A percentile compares a stretch with the other conserved stretches of the same genome.
These are phyloP conservation scores for Lethenteron camtschaticum DNA, from an alignment of 2,113 vertebrate species.

Conservation along the genomic window DNA sequence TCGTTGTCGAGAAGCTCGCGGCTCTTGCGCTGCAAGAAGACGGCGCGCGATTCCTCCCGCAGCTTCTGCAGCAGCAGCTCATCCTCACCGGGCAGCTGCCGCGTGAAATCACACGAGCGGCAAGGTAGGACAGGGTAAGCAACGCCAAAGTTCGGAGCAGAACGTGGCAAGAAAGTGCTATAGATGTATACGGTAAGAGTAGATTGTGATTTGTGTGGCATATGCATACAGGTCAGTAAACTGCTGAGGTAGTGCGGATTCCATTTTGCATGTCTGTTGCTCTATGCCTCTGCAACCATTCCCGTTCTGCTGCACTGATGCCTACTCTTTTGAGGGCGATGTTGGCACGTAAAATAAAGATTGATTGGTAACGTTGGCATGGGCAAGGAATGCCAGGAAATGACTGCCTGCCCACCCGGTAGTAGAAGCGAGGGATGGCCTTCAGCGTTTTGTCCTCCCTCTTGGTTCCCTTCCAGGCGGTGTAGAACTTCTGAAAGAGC, in stretches of 20 bases:
- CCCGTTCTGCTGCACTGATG: too few species aligned
- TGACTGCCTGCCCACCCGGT: constrained; percentile 35
- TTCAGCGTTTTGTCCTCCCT: constrained; percentile 33
- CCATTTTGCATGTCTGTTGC: too few species aligned
- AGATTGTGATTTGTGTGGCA: background rate
- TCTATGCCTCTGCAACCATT: too few species aligned
- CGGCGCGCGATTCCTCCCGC: constrained; percentile 84
- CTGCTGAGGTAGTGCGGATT: background rate
- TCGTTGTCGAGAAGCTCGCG: constrained; percentile 86
- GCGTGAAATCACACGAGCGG: background rate
- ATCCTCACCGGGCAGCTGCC: constrained; percentile 78
- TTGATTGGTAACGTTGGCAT: too few species aligned
- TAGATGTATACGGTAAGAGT: background rate
- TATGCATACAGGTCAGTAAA: background rate
- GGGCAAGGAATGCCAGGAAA: too few species aligned
- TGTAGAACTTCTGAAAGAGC: constrained; percentile 67
- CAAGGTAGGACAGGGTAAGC: background rate
- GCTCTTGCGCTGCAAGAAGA: constrained; percentile 92
- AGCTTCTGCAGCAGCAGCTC: constrained; percentile 82
- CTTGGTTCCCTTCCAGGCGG: constrained; percentile 60
- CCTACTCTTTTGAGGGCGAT: too few species aligned
- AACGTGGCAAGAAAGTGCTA: background rate
- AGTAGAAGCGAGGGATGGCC: constrained; percentile 81
- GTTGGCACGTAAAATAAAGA: too few species aligned
- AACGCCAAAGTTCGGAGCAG: background rate